Base-by-base conservation (phyloP, 2,888 invertebrate genomes). In the Lepeophtheirus nordmannii region DNA sequence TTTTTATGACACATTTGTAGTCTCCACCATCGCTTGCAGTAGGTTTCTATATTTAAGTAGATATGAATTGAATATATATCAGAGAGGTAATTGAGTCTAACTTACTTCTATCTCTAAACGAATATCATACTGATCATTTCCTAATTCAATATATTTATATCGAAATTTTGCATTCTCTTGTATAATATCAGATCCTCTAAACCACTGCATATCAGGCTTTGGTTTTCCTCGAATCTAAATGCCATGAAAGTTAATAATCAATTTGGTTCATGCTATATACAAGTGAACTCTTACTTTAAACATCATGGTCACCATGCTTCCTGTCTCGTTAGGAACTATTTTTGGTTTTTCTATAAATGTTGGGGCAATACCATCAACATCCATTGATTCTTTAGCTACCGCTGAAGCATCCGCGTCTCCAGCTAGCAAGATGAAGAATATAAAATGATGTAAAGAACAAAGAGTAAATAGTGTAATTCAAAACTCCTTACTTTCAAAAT, bases 341-440 rank as follows among this genome's bases (percentile, higher is more conserved):
- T 89, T 86, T 70, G 98, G 98, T 81, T 97, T 97, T 80, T 94
- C 94, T 75, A 93, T 85, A 79, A 98, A 97, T 69, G 92, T 89
- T 71, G 97, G 97, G 72, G 93, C 79, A 89, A 89, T 75, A 91
- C 92, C 74, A 41, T 40, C 59, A n/a, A 22, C 22, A 22, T 22
- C 60, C 30, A 37, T 17, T 30, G 61, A n/a, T 37, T 61, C 37
- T 37, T 23, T 17, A 7, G 39, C 30, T 22, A 58, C 66, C 17
- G 11, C 60, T 9, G 59, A 23, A 39, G 59, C 40, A 12, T 17
- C 46, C 23, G 58, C 66, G 11, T 66, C 66, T 46, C 53, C 66
- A 60, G 66, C 66, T 66, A 38, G 1, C 57, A 65, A 62, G 1
- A 30, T 39, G 8, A 60, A 10, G 7, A 1, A 60, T 23, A 60